Evolutionary conservation across 2,113 vertebrate genomes (phyloP).

Genomic region (Eclectus roratus): DNA sequence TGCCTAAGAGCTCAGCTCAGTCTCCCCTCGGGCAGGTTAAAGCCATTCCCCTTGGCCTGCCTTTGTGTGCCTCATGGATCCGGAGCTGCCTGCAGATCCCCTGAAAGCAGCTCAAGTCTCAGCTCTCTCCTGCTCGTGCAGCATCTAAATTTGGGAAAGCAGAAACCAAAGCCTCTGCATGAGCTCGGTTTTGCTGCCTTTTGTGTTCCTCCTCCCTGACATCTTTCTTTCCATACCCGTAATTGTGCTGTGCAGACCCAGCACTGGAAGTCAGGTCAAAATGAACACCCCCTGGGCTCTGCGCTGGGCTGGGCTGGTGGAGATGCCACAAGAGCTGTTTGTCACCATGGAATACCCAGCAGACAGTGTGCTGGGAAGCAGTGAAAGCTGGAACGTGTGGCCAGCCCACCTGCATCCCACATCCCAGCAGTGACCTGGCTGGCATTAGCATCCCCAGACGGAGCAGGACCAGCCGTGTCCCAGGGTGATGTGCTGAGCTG

Average conservation of each 20-base stretch:
- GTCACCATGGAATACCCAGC: neutral
- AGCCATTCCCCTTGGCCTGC: neutral
- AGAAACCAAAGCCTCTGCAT: neutral
- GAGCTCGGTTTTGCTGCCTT: neutral
- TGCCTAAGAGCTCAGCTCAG: neutral
- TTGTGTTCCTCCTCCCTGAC: neutral
- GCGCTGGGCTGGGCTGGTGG: neutral
- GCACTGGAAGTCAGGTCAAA: neutral
- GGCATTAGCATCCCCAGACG: neutral
- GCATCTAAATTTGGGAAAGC: neutral
- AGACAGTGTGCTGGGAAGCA: neutral
- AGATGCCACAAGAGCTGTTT: neutral
- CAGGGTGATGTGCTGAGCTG: neutral
- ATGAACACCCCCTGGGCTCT: neutral
- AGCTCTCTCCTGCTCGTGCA: neutral
- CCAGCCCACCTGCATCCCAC: neutral
- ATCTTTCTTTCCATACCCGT: neutral
- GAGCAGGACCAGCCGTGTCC: neutral
- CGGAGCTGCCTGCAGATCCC: neutral
- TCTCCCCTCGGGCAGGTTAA: neutral
- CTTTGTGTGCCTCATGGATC: neutral
- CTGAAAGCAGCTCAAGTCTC: neutral
- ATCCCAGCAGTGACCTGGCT: neutral
- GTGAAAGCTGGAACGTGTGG: rapidly evolving
- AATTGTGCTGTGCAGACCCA: neutral